Conservation (phyloP, 2,797 vertebrate genomes). For the Bovichtus variegatus region DNA sequence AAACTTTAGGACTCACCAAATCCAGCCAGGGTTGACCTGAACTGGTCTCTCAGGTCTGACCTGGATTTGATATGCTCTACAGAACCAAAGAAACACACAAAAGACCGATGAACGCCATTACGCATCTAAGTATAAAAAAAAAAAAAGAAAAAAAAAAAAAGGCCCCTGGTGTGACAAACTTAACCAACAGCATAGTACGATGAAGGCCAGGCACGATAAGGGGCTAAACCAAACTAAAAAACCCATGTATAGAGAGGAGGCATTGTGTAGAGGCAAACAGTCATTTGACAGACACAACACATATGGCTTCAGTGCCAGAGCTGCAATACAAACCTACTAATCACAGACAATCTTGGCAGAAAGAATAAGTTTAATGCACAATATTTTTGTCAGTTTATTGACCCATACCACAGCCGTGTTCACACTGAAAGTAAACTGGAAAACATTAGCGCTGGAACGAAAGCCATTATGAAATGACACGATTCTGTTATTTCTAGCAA, state of each 20-base stretch:
- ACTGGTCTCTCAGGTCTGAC: conserved; percentile 62
- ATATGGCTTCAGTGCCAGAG: background rate
- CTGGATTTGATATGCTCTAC: conserved; percentile 68
- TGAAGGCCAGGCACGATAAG: background rate
- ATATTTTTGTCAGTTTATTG: conserved; percentile 34
- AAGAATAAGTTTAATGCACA: conserved; percentile 16
- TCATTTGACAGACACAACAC: too few species aligned
- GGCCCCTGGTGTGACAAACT: background rate
- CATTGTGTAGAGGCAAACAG: too few species aligned
- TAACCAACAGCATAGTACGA: background rate
- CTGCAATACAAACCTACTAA: conserved; percentile 1
- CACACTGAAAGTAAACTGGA: conserved; percentile 31
- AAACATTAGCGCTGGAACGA: conserved; percentile 27
- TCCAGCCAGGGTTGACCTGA: conserved; percentile 85
- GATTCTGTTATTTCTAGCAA: conserved; percentile 31
- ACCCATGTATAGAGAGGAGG: background rate
- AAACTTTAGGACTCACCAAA: conserved; percentile 75
- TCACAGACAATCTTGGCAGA: background rate
- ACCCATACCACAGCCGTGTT: conserved; percentile 14
- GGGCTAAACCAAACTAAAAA: background rate
- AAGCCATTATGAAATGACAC: conserved; percentile 39
- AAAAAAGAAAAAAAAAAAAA: too few species aligned
- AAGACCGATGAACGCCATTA: conserved; percentile 17
- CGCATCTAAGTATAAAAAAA: background rate
- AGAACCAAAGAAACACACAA: conserved; percentile 65